Evolutionary conservation across 1,140 invertebrate species (phyloP).

Genomic region (Hypothenemus hampei): DNA sequence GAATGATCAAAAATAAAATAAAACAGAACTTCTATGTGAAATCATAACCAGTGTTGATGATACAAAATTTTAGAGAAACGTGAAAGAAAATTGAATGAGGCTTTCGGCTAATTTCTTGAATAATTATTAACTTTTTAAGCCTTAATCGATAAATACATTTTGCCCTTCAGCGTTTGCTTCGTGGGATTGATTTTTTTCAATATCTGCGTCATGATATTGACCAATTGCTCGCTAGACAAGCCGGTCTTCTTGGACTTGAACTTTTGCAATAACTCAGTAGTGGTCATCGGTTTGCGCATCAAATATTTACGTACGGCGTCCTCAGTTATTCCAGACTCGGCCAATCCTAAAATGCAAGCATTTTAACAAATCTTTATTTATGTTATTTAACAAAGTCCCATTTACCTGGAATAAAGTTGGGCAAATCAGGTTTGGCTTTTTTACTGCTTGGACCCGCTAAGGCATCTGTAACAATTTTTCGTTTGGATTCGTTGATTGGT

Average conservation of each 20-base stretch:
- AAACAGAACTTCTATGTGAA: too few relatives aligned
- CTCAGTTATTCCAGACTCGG: slow-evolving; percentile 85
- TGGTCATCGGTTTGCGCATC: slow-evolving; percentile 92
- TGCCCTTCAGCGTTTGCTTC: slow-evolving; percentile 87
- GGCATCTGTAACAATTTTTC: slow-evolving; percentile 40
- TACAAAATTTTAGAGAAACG: too few relatives aligned
- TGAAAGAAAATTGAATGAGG: too few relatives aligned
- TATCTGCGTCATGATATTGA: slow-evolving; percentile 89
- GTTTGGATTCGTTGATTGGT: slow-evolving; percentile 48
- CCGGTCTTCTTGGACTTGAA: slow-evolving; percentile 95
- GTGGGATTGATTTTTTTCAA: slow-evolving; percentile 92
- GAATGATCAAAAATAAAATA: too few relatives aligned
- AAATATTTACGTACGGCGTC: slow-evolving; percentile 90
- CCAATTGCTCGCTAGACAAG: slow-evolving; percentile 80
- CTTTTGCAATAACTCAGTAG: slow-evolving; percentile 89
- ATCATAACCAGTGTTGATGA: too few relatives aligned
- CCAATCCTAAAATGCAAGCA: slow-evolving; percentile 45
- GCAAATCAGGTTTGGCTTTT: slow-evolving; percentile 55
- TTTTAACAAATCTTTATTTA: background rate
- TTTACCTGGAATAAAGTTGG: slow-evolving; percentile 29
- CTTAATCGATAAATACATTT: slow-evolving; percentile 91
- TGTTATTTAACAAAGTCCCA: background rate
- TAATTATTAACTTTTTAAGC: too few relatives aligned
- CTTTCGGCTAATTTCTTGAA: too few relatives aligned
- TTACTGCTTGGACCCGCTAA: slow-evolving; percentile 49